Evolutionary conservation across 1,140 invertebrate genomes (phyloP).

Genomic region (Tetranychus urticae): DNA sequence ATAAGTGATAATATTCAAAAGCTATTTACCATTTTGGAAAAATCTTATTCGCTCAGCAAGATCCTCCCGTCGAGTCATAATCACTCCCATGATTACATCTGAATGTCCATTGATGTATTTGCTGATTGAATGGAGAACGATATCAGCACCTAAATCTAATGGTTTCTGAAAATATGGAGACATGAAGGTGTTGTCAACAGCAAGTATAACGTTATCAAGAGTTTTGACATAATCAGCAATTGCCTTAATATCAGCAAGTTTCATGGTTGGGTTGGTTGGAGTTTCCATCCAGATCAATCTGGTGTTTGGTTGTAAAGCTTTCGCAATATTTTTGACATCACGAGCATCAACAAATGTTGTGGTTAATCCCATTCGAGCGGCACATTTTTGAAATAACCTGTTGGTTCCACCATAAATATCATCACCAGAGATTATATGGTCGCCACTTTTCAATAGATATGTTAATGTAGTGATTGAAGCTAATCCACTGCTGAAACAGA

Average conservation of each 20-base stretch:
- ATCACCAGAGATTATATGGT: conserved; percentile 73
- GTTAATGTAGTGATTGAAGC: conserved; percentile 52
- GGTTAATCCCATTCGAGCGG: conserved; percentile 39
- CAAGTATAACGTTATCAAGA: conserved; percentile 35
- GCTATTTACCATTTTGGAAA: background rate
- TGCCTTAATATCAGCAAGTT: conserved; percentile 63
- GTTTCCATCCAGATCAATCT: conserved; percentile 92
- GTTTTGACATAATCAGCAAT: conserved; percentile 25
- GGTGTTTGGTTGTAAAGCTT: conserved; percentile 51
- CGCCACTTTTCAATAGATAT: conserved; percentile 49
- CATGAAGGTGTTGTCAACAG: conserved; percentile 92
- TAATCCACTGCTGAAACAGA: conserved; percentile 39
- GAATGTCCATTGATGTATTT: conserved; percentile 98
- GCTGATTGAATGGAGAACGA: conserved; percentile 74
- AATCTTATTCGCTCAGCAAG: background rate
- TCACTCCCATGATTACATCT: conserved; percentile 88
- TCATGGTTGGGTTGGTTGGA: conserved; percentile 88
- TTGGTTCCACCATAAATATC: conserved; percentile 88
- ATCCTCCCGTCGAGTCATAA: conserved; percentile 14
- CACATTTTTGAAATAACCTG: conserved; percentile 32
- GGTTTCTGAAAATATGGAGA: conserved; percentile 85
- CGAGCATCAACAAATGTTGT: conserved; percentile 58
- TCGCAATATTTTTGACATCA: conserved; percentile 35
- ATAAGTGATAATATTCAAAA: too few species aligned
- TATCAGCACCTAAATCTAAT: conserved; percentile 66